Evolutionary conservation across 2,888 invertebrate genomes (phyloP), one percentile per base, ranked within the genome.

Genomic region (Octodonta nipae): DNA sequence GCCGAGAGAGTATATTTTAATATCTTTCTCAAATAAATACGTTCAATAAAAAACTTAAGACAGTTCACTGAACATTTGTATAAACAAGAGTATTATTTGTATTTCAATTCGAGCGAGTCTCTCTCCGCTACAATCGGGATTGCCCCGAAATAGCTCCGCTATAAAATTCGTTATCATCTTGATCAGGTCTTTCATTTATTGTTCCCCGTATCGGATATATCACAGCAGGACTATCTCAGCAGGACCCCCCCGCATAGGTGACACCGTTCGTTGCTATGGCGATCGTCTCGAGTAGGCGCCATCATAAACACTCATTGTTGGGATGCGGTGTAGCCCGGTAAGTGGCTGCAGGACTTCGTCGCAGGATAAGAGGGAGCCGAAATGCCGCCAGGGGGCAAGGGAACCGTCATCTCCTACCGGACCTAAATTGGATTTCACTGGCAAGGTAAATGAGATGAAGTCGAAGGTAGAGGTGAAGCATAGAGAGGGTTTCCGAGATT

Each of bases 301-400:
- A 61, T 63, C 61, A 63, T 61, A 63, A 62, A 62, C 62, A 62
- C 60, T 60, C 60, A 61, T 61, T 61, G 62, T 61, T 60, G 61
- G 60, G 61, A 60, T 60, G 60, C 56, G 56, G 57, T 55, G 50
- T 49, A 47, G 49, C 43, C 45, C 47, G 49, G 51, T 48, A 50
- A 51, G 50, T 50, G 51, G 52, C 55, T 46, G 52, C 49, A 49
- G 50, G 49, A 50, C 10, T 22, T 11, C 47, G 45, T 46, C 37
- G 44, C 37, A 36, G 34, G 39, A 38, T 38, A 42, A 37, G 38
- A 37, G 41, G 36, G 41, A 35, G 41, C 35, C 42, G 28, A 32
- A 31, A 36, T 13, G 32, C 15, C 27, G 32, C 13, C 38, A 41
- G 41, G 38, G 41, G 42, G 40, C 39, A 36, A 34, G 43, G 42